A percentile compares a stretch with the other conserved stretches of the same genome.
phyloP scores from a whole-genome alignment of 2,113 vertebrate genomes.

The Grammomys surdaster region DNA sequence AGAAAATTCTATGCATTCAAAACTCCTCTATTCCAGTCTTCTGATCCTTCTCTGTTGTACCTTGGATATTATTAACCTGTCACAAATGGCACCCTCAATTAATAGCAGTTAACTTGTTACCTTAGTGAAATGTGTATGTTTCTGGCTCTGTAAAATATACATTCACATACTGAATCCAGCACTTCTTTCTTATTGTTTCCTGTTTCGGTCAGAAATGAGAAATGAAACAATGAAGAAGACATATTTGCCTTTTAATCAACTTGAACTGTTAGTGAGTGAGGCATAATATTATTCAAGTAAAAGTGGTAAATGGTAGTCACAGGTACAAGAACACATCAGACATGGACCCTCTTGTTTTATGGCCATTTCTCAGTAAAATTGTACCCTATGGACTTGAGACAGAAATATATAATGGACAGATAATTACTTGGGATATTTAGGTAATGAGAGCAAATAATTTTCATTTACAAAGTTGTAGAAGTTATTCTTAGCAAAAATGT shows the following conservation, averaged over 20 bases:
- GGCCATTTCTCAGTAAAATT: background rate
- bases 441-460: background rate
- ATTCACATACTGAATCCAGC: background rate
- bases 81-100: background rate
- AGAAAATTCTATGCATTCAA: background rate
- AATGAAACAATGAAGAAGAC: background rate
- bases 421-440: background rate
- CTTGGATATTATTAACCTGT: background rate
- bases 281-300: background rate
- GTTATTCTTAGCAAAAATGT: background rate
- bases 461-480: background rate
- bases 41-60: background rate
- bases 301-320: background rate
- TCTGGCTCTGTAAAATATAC: background rate
- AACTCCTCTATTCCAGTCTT: fast-evolving
- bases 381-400: background rate
- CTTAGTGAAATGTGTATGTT: background rate
- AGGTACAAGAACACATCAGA: background rate
- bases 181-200: background rate
- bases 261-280: background rate
- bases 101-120: background rate
- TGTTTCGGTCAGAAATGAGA: background rate
- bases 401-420: background rate
- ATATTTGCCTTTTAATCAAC: conserved; percentile 2
- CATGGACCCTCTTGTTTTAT: background rate